phyloP scores from a whole-genome alignment of 1,140 invertebrate species.

The Drosophila rhopaloa region DNA sequence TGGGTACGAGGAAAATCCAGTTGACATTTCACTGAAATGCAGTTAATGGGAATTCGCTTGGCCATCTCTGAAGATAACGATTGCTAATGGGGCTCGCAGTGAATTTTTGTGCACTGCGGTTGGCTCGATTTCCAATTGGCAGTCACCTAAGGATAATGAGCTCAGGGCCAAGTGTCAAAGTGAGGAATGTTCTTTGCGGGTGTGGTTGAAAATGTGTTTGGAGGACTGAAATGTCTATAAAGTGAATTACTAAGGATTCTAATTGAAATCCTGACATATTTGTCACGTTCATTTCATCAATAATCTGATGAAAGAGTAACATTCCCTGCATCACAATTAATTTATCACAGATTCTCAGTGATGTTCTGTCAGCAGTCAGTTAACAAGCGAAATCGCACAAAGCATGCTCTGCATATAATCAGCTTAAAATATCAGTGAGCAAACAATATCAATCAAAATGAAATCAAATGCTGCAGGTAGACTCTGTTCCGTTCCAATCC shows the following conservation, averaged over 20 bases:
- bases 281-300: not conserved
- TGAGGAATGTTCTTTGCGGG: not conserved
- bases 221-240: too few relatives aligned
- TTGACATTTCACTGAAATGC: constrained; percentile 70
- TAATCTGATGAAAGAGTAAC: not conserved
- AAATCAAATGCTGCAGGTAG: constrained; percentile 60
- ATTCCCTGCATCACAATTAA: constrained; percentile 3
- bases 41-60: constrained; percentile 62
- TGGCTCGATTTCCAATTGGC: constrained; percentile 7
- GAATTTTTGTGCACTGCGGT: constrained; percentile 5
- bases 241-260: too few relatives aligned
- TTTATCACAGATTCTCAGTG: not conserved
- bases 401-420: constrained; percentile 52
- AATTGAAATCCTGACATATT: not conserved
- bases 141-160: constrained; percentile 31
- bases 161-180: constrained; percentile 1
- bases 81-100: constrained; percentile 29
- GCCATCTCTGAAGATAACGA: constrained; percentile 37
- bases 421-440: constrained; percentile 66
- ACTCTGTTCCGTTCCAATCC: not conserved
- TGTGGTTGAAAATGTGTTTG: not conserved
- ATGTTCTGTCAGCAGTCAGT: not conserved
- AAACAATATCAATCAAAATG: constrained; percentile 74
- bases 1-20: constrained; percentile 35
- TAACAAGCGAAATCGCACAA: constrained; percentile 18